Percentiles rank a stretch among this genome's conserved stretches.
phyloP scores from a whole-genome alignment of 2,113 vertebrate genomes.

The Poicephalus gulielmi region DNA sequence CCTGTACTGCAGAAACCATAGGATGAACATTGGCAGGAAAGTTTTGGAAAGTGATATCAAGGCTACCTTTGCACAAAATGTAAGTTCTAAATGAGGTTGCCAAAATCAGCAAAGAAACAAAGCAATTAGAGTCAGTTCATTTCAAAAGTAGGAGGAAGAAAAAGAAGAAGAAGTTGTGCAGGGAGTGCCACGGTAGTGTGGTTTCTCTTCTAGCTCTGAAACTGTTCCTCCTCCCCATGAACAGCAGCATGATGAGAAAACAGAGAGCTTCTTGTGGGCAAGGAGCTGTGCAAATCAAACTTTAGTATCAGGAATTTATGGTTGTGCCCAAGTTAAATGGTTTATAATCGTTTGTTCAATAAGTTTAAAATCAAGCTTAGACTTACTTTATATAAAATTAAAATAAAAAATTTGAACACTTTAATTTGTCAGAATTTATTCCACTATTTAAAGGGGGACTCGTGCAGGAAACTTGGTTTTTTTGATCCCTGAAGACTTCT shows the following conservation, averaged over 20 bases:
- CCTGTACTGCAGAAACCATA: background rate
- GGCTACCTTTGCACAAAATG: background rate
- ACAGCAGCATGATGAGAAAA: background rate
- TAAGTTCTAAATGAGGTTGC: background rate
- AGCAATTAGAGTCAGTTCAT: background rate
- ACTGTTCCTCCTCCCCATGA: background rate
- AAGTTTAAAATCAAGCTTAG: background rate
- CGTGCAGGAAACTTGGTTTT: background rate
- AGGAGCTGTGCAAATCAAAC: background rate
- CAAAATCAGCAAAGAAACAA: conserved; percentile 19
- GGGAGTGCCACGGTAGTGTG: background rate
- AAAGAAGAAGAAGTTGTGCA: background rate
- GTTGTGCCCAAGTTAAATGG: background rate
- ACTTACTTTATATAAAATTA: background rate
- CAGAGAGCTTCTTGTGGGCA: background rate
- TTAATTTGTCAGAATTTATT: background rate
- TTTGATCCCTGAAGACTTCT: background rate
- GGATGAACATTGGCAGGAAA: background rate
- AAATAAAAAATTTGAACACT: background rate
- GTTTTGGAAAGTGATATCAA: background rate
- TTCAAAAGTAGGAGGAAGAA: background rate
- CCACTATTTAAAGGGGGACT: background rate
- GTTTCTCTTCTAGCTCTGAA: background rate
- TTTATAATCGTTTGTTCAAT: background rate
- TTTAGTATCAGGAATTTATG: background rate